Percentiles rank a stretch among this genome's conserved stretches.
phyloP scores from a whole-genome alignment of 1,140 invertebrate genomes.

The Archegozetes longisetosus region DNA sequence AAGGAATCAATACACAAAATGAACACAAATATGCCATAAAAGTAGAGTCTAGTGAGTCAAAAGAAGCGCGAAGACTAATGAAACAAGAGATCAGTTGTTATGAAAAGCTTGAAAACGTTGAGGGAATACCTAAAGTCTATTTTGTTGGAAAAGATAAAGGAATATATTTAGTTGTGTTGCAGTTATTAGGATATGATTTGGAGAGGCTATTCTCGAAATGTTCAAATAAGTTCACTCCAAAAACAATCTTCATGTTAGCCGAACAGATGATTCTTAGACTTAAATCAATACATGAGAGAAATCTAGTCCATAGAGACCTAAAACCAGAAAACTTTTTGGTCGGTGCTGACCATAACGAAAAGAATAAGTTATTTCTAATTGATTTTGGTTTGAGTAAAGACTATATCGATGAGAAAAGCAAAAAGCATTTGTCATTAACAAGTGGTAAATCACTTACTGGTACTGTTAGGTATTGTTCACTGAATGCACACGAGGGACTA shows the following conservation, averaged over 20 bases:
- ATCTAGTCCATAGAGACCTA: slow-evolving; percentile 15
- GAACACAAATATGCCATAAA: not conserved
- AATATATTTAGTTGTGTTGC: not conserved
- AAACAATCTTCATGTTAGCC: not conserved
- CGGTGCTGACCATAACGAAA: slow-evolving; percentile 30
- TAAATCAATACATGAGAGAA: not conserved
- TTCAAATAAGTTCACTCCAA: not conserved
- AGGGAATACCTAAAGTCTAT: not conserved
- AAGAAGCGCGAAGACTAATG: too few relatives aligned
- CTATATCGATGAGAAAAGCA: slow-evolving; percentile 39
- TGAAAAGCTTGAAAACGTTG: not conserved
- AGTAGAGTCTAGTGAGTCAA: too few relatives aligned
- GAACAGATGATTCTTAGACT: not conserved
- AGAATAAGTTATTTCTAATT: slow-evolving; percentile 24
- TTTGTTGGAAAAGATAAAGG: not conserved
- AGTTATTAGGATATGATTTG: not conserved
- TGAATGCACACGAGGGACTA: slow-evolving; percentile 22
- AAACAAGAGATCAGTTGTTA: not conserved
- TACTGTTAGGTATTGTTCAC: slow-evolving; percentile 30
- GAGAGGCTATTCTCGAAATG: not conserved
- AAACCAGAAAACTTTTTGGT: slow-evolving; percentile 15
- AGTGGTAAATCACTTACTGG: slow-evolving; percentile 43
- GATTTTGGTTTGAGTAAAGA: slow-evolving; percentile 44
- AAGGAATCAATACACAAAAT: not conserved
- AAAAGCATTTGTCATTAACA: slow-evolving; percentile 41